A percentile compares a stretch with the other conserved stretches of the same genome.
Evolutionary conservation across 1,140 invertebrate species (phyloP).

Genomic region (Aphelinus certus): DNA sequence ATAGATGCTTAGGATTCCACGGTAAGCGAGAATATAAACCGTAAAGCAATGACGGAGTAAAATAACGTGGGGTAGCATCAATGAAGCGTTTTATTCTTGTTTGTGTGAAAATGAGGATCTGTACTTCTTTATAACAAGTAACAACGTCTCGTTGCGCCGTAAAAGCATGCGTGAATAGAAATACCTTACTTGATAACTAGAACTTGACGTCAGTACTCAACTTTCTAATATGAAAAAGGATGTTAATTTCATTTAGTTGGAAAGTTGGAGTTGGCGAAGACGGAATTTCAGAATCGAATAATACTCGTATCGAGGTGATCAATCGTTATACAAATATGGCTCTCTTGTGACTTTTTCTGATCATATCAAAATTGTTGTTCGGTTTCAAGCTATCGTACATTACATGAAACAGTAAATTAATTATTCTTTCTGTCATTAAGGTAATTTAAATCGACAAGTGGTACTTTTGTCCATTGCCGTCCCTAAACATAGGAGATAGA

Average conservation of each 20-base stretch:
- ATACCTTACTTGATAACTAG: slow-evolving; percentile 30
- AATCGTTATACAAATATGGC: slow-evolving; percentile 41
- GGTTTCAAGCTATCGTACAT: slow-evolving; percentile 21
- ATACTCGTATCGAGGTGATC: slow-evolving; percentile 59
- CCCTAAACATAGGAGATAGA: slow-evolving; percentile 43
- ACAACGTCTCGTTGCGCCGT: slow-evolving; percentile 29
- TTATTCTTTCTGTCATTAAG: slow-evolving; percentile 48
- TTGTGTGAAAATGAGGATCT: slow-evolving; percentile 13
- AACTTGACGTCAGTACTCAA: slow-evolving; percentile 32
- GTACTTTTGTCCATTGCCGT: slow-evolving; percentile 65
- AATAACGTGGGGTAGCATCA: slow-evolving; percentile 1
- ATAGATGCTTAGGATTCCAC: slow-evolving; percentile 17
- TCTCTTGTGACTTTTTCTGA: slow-evolving; percentile 55
- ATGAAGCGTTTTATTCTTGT: slow-evolving; percentile 21
- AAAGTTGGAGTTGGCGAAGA: no score
- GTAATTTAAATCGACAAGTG: slow-evolving; percentile 60
- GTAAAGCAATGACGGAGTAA: slow-evolving; percentile 9
- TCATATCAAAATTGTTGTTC: slow-evolving; percentile 31
- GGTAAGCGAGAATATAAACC: not conserved
- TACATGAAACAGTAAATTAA: slow-evolving; percentile 22
- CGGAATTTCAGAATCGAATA: slow-evolving; percentile 20
- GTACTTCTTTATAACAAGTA: no score
- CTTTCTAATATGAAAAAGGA: slow-evolving; percentile 25
- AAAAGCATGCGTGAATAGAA: slow-evolving; percentile 36
- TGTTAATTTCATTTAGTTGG: no score